Evolutionary conservation across 2,113 vertebrate species (phyloP), one percentile per base, ranked within the genome.

Genomic region (Periophthalmus modestus): DNA sequence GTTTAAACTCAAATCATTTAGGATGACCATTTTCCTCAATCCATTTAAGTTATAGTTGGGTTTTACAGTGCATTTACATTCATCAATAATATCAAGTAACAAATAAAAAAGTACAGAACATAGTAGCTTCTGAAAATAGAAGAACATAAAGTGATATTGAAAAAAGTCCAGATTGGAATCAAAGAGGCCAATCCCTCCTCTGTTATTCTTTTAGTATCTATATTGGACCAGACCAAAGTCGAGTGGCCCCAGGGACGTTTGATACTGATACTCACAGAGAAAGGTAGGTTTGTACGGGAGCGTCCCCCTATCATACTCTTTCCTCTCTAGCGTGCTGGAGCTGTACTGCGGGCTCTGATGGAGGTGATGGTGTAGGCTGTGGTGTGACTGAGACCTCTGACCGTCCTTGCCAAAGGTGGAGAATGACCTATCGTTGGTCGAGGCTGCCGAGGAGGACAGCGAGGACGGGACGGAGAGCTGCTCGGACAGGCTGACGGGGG

Each of bases 391-490:
- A 85, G 91, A 91, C 81, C 90, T 91, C 71, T 89, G 89, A 85
- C 90, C 89, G 89, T 99, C 97, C 95, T 99, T 99, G 95, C 97
- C 97, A 58, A 99, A 99, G 85, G 97, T 99, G 88, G 97, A 99
- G 95, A 99, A 99, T 90, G 97, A 98, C 89, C 95, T 95, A 94
- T 98, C 96, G 86, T 66, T 87, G 89, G 88, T 77, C 77, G 89
- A 86, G 78, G 87, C 77, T 63, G 87, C 23, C 71, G 91, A 85
- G 6, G 59, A 62, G 68, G 86, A 83, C 84, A 88, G 82, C 28
- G 59, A 34, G 66, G 86, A 83, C 83, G 89, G 82, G 84, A 83
- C 66, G 85, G 89, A 86, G 84, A 87, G 84, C 81, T 89, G 89
- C 72, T 89, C 84, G 82, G 88, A 74, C 11, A 87, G 87, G 81